Conservation (phyloP, 2,888 invertebrate species). For the Sussaba pulchella region DNA sequence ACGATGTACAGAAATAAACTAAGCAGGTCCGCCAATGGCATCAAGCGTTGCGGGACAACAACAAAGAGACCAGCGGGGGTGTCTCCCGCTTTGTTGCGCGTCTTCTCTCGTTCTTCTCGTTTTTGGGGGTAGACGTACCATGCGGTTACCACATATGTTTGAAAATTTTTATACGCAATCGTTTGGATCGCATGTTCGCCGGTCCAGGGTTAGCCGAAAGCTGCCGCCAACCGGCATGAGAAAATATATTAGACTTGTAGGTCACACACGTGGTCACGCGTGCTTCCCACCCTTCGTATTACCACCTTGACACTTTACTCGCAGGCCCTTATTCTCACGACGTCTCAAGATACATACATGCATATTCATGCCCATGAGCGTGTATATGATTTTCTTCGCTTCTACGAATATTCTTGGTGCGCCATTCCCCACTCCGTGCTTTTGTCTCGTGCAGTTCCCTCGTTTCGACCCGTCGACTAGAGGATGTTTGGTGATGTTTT, state of each 20-base stretch:
- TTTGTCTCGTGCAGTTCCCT: background rate
- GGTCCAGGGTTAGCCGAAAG: background rate
- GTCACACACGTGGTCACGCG: background rate
- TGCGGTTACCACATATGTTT: slow-evolving; percentile 59
- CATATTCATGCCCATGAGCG: too few species aligned
- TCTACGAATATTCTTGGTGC: background rate
- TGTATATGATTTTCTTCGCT: background rate
- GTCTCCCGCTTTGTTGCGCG: background rate
- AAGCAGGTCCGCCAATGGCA: slow-evolving; percentile 11
- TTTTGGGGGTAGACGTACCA: too few species aligned
- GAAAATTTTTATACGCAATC: slow-evolving; percentile 60
- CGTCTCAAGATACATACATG: too few species aligned
- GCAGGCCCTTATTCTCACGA: too few species aligned
- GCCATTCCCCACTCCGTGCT: background rate
- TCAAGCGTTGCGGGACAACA: slow-evolving; percentile 10
- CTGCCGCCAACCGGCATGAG: slow-evolving; percentile 41
- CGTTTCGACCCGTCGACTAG: background rate
- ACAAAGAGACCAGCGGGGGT: slow-evolving; percentile 27
- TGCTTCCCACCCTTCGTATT: background rate
- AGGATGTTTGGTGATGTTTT: slow-evolving; percentile 17
- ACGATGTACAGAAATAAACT: slow-evolving; percentile 60
- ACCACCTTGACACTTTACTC: slow-evolving; percentile 1
- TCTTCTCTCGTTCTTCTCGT: too few species aligned
- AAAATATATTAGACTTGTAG: slow-evolving; percentile 29
- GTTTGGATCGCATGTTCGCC: too few species aligned